A percentile compares a stretch with the other conserved stretches of the same genome.
Evolutionary conservation across 2,113 vertebrate species (phyloP).

Genomic region (Dromas ardeola): DNA sequence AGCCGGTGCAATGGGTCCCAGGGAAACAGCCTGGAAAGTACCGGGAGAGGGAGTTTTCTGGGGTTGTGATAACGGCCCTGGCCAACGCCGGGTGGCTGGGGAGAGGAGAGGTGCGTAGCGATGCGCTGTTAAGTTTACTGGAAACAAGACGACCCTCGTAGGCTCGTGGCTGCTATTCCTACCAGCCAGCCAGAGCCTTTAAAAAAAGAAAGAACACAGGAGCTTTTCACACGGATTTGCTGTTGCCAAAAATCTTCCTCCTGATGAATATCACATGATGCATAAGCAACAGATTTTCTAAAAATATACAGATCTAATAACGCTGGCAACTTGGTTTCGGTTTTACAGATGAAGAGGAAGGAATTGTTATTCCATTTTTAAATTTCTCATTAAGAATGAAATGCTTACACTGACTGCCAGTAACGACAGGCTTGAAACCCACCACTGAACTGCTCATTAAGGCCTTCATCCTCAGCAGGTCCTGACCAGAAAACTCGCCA

Average conservation of each 20-base stretch:
- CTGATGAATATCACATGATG: background rate
- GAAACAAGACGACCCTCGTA: too few relatives aligned
- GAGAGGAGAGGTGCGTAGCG: background rate
- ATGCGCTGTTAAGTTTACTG: background rate
- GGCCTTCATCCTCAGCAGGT: background rate
- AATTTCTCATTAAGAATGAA: background rate
- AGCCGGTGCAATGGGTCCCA: background rate
- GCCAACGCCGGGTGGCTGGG: background rate
- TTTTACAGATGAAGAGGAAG: background rate
- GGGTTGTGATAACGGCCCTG: background rate
- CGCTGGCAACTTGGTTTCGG: background rate
- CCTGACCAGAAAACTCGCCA: background rate
- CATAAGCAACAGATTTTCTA: background rate
- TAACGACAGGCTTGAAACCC: background rate
- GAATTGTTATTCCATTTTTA: background rate
- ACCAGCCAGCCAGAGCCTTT: background rate
- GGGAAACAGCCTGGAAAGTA: background rate
- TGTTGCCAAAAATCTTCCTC: background rate
- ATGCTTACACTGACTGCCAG: background rate
- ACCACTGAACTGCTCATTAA: background rate
- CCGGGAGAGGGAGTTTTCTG: background rate
- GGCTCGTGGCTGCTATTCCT: background rate
- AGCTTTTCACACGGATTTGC: background rate
- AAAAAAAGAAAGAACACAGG: background rate
- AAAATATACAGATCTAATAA: background rate